These are phyloP conservation scores for Micropoecilia bifurca DNA, from an alignment of 2,797 vertebrate species.

Conservation along the genomic window DNA sequence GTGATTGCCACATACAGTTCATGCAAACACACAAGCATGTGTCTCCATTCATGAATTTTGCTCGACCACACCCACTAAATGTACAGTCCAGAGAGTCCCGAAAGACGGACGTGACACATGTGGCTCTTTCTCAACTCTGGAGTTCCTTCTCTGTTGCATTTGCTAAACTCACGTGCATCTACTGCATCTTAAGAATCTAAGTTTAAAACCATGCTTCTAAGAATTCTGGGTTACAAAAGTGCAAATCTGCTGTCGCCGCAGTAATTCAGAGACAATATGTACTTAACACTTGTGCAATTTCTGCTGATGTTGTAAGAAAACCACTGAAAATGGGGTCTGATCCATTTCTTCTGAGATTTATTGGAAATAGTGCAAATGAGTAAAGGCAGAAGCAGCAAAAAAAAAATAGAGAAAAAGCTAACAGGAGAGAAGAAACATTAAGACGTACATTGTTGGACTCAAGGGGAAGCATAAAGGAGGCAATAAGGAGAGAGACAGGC, in stretches of 20 bases:
- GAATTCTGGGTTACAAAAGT: constrained; percentile 49
- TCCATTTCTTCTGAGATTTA: constrained; percentile 11
- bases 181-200: neutral
- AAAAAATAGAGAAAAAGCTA: neutral
- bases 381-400: neutral
- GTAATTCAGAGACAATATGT: constrained; percentile 48
- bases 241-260: neutral
- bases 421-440: constrained; percentile 10
- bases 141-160: constrained; percentile 55
- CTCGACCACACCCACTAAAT: constrained; percentile 42
- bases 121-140: constrained; percentile 60
- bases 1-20: constrained; percentile 37
- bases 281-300: constrained; percentile 44
- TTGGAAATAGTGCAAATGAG: neutral
- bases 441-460: constrained; percentile 4
- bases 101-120: neutral
- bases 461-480: constrained; percentile 32
- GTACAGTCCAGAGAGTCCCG: constrained; percentile 47
- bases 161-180: neutral
- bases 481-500: constrained; percentile 37
- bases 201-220: constrained; percentile 25
- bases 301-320: constrained; percentile 33
- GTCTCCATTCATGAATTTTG: constrained; percentile 71
- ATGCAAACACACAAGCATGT: constrained; percentile 23
- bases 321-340: constrained; percentile 28